Evolutionary conservation across 1,140 invertebrate genomes (phyloP), one percentile per base, ranked within the genome.

Genomic region (Chrysoperla carnea): DNA sequence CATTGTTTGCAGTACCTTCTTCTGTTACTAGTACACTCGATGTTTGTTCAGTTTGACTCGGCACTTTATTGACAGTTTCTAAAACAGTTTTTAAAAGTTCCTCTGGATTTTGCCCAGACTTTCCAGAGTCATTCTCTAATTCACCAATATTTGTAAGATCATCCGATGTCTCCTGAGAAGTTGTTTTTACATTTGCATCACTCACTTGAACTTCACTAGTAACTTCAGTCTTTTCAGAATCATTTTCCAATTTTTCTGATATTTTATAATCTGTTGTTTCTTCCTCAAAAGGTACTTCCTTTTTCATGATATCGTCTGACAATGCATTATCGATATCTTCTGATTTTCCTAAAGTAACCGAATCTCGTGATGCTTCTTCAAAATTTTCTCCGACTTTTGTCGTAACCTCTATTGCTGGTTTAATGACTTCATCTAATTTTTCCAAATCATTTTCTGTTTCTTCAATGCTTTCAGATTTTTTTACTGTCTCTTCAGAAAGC

Each of bases 101-200:
- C 29, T 8, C 11, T 8, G 15, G 36, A 40, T 44, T 46, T 40
- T 44, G n/a, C n/a, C n/a, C n/a, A n/a, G n/a, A n/a, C n/a, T n/a
- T n/a, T n/a, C n/a, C n/a, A n/a, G n/a, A n/a, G n/a, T n/a, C n/a
- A n/a, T n/a, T n/a, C n/a, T n/a, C n/a, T n/a, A n/a, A n/a, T n/a
- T n/a, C n/a, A n/a, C n/a, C n/a, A n/a, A n/a, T n/a, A n/a, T n/a
- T n/a, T n/a, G n/a, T n/a, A n/a, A n/a, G n/a, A n/a, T n/a, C n/a
- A n/a, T n/a, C n/a, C n/a, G n/a, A n/a, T n/a, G n/a, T n/a, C n/a
- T 23, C 17, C 5, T 23, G 17, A 23, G 17, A 23, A 23, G 17
- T 23, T 23, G 5, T 23, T 23, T 23, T 23, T 23, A 5, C 5
- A 23, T 23, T 5, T 23, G 17, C 17, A 5, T 23, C 17, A 23